Base-by-base conservation (phyloP, 2,797 vertebrate species). In the Gallirallus australis region DNA sequence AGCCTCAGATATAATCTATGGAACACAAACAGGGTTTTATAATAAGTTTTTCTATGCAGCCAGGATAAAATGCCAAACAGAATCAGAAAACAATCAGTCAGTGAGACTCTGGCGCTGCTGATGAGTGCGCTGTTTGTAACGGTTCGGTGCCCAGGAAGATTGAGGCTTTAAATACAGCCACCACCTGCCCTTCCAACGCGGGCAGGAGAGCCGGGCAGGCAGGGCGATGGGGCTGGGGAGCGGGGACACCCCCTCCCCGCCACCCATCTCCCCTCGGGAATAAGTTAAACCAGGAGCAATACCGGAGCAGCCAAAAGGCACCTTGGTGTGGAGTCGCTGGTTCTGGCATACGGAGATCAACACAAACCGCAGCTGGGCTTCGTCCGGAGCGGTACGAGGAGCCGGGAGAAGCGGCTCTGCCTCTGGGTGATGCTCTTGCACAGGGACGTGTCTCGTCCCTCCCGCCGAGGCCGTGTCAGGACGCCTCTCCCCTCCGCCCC, bases 61-160 rank as follows among this genome's bases (percentile, higher is more conserved):
- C 84, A 48, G 95, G 80, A 94, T 96, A 96, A 96, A 90, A 90
- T 82, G 96, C 94, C 96, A 97, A 96, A 97, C 56, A 89, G 84
- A 95, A 96, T 96, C 94, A 96, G 95, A 96, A 95, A 95, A 80
- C 93, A 88, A 95, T 96, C 97, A 95, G 88, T 95, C 95, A 96
- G 94, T 71, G 86, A 81, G 65, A 57, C 65, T 83, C 56, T 37
- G 1, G 81, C 5, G 0, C 73, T 8, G 33, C 84, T 28, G 76
- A 86, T 95, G 82, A 96, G 91, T 2, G 53, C 7, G 3, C 14
- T 1, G 69, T 69, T 52, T 24, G 90, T 57, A 76, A 95, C 1
- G 94, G 66, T 92, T 96, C 93, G 86, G 33, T 45, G 79, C 92
- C 72, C 89, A 15, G 89, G 85, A 93, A 97, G 93, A 95, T 97